Evolutionary conservation across 1,140 invertebrate species (phyloP).

Genomic region (Muscidifurax raptorellus): DNA sequence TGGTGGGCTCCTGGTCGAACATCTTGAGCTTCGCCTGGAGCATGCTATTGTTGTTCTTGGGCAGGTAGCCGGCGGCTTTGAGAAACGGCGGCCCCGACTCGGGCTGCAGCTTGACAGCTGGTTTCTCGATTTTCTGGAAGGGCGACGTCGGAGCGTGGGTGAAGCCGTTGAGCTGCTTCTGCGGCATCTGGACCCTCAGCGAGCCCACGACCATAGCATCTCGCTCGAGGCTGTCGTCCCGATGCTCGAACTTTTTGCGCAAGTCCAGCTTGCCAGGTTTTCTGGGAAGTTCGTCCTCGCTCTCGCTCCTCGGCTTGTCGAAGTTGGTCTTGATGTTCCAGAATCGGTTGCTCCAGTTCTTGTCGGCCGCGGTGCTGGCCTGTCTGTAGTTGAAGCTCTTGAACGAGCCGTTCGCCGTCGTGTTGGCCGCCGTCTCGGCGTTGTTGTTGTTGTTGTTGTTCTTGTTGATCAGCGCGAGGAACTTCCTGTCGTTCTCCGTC

Average conservation of each 20-base stretch:
- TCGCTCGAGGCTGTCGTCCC: constrained; percentile 2
- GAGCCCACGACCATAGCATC: constrained; percentile 54
- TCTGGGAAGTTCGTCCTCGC: neutral
- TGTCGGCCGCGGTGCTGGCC: constrained; percentile 63
- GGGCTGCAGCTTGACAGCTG: neutral
- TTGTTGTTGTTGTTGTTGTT: constrained; percentile 76
- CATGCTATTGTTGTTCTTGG: constrained; percentile 60
- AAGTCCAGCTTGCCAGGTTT: neutral
- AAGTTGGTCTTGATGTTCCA: constrained; percentile 91
- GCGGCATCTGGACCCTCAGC: constrained; percentile 44
- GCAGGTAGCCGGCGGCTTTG: constrained; percentile 57
- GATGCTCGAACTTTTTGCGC: constrained; percentile 40
- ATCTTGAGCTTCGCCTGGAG: constrained; percentile 69
- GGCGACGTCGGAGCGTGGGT: constrained; percentile 70
- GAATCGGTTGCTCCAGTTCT: constrained; percentile 87
- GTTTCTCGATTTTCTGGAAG: constrained; percentile 70
- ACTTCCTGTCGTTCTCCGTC: constrained; percentile 90
- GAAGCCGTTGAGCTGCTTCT: constrained; percentile 60
- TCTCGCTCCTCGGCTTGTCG: constrained; percentile 73
- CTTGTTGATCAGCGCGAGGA: constrained; percentile 87
- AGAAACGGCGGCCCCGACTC: constrained; percentile 54
- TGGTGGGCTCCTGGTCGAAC: constrained; percentile 62
- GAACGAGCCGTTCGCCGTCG: constrained; percentile 56
- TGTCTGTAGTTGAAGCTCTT: constrained; percentile 65
- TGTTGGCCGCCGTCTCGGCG: constrained; percentile 64